These are phyloP conservation scores for Brachylomia viminalis DNA, from an alignment of 2,888 invertebrate species.

Conservation along the genomic window DNA sequence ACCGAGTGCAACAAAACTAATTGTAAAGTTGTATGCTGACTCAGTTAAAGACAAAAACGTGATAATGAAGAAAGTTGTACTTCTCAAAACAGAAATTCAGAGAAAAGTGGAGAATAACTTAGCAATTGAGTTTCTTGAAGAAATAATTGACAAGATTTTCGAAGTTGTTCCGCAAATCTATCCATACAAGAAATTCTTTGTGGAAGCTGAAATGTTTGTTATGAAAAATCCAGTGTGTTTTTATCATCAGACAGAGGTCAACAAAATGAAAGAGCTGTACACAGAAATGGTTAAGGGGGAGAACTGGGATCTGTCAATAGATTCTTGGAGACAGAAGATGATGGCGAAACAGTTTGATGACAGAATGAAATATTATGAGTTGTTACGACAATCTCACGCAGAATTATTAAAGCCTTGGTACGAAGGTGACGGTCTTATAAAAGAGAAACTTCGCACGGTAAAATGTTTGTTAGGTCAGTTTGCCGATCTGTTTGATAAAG, in stretches of 20 bases:
- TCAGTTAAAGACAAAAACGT: constrained; percentile 75
- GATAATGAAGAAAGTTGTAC: constrained; percentile 70
- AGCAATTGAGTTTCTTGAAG: constrained; percentile 71
- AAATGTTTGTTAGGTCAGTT: constrained; percentile 76
- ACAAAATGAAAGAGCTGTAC: constrained; percentile 78
- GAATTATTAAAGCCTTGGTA: constrained; percentile 82
- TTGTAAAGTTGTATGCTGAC: constrained; percentile 81
- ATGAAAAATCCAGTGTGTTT: constrained; percentile 86
- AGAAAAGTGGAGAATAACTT: constrained; percentile 73
- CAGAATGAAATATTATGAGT: constrained; percentile 81
- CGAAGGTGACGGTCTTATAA: constrained; percentile 77
- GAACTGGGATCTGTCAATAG: constrained; percentile 83
- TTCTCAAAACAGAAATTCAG: constrained; percentile 75
- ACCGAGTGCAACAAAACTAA: constrained; percentile 74
- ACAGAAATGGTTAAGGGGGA: constrained; percentile 75
- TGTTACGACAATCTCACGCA: constrained; percentile 76
- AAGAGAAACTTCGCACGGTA: constrained; percentile 79
- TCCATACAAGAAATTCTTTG: constrained; percentile 81
- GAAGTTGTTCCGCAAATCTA: constrained; percentile 76
- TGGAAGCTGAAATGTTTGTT: constrained; percentile 84
- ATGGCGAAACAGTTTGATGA: constrained; percentile 81
- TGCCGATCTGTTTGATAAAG: constrained; percentile 80
- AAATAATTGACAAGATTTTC: constrained; percentile 73
- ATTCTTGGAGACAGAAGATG: constrained; percentile 82
- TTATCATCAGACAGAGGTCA: constrained; percentile 86